These are phyloP conservation scores for Oreocharis arfaki DNA, from an alignment of 2,113 vertebrate genomes.

Conservation along the genomic window DNA sequence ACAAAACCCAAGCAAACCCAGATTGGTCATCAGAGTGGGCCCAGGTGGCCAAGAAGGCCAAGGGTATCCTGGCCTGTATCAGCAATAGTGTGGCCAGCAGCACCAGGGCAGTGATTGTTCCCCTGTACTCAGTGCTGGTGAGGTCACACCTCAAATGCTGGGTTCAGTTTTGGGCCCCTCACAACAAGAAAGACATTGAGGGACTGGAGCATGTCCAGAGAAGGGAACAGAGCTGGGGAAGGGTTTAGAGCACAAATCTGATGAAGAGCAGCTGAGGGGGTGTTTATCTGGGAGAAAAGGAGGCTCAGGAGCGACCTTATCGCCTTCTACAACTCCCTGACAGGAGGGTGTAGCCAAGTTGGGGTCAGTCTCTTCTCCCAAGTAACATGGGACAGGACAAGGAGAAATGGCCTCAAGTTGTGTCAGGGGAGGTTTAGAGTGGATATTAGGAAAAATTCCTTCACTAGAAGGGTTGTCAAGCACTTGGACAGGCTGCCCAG, in stretches of 20 bases:
- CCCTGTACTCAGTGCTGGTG: fast-evolving
- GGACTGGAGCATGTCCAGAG: neutral
- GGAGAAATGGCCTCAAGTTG: neutral
- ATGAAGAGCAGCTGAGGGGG: neutral
- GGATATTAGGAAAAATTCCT: neutral
- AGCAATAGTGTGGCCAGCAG: neutral
- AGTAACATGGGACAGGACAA: neutral
- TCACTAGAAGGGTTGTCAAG: neutral
- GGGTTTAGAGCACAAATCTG: neutral
- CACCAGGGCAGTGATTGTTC: fast-evolving
- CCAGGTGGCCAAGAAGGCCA: neutral
- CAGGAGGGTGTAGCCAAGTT: neutral
- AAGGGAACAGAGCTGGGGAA: fast-evolving
- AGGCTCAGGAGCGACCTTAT: neutral
- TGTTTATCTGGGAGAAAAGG: neutral
- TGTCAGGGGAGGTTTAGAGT: neutral
- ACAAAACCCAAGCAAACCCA: neutral
- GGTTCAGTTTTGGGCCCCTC: neutral
- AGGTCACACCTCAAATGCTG: neutral
- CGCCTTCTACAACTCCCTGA: neutral
- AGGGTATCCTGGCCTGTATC: neutral
- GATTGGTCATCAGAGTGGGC: too few relatives aligned
- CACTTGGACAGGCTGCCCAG: neutral
- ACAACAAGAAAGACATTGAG: neutral
- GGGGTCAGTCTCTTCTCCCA: neutral